Evolutionary conservation across 1,140 invertebrate species (phyloP).

Genomic region (Drosophila saltans): DNA sequence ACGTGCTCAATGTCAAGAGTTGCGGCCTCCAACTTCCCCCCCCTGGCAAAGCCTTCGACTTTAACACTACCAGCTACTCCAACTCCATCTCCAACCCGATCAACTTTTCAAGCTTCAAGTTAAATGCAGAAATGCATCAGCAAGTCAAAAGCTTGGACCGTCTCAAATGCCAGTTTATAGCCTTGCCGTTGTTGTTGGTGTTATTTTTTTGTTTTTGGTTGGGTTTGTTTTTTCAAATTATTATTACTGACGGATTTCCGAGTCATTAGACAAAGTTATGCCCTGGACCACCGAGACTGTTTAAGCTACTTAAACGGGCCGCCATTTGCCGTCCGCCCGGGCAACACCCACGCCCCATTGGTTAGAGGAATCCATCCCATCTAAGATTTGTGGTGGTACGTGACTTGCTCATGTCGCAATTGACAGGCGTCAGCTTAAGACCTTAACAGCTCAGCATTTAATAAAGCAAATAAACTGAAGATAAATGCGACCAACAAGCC

Average conservation of each 20-base stretch:
- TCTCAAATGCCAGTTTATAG: slow-evolving; percentile 75
- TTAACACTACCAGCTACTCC: background rate
- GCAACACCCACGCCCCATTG: slow-evolving; percentile 13
- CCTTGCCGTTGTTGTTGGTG: slow-evolving; percentile 41
- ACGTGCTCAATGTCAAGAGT: slow-evolving; percentile 70
- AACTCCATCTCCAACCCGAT: slow-evolving; percentile 7
- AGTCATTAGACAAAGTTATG: slow-evolving; percentile 83
- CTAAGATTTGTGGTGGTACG: slow-evolving; percentile 18
- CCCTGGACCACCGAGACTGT: slow-evolving; percentile 75
- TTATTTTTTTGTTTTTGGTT: slow-evolving; percentile 34
- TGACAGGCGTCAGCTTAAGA: slow-evolving; percentile 70
- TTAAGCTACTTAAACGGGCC: slow-evolving; percentile 82
- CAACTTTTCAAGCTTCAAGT: slow-evolving; percentile 23
- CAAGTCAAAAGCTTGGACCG: slow-evolving; percentile 40
- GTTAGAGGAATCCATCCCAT: slow-evolving; percentile 6
- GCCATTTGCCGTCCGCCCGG: slow-evolving; percentile 31
- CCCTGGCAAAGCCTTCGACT: slow-evolving; percentile 1
- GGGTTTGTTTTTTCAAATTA: slow-evolving; percentile 20
- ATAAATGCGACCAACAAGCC: slow-evolving; percentile 54
- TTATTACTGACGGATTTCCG: slow-evolving; percentile 83
- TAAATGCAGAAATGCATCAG: slow-evolving; percentile 62
- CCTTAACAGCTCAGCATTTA: slow-evolving; percentile 68
- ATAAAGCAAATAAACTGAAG: slow-evolving; percentile 67
- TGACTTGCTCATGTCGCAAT: slow-evolving; percentile 73
- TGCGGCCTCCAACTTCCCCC: background rate